Evolutionary conservation across 2,113 vertebrate species (phyloP).

Genomic region (Urocolius indicus): DNA sequence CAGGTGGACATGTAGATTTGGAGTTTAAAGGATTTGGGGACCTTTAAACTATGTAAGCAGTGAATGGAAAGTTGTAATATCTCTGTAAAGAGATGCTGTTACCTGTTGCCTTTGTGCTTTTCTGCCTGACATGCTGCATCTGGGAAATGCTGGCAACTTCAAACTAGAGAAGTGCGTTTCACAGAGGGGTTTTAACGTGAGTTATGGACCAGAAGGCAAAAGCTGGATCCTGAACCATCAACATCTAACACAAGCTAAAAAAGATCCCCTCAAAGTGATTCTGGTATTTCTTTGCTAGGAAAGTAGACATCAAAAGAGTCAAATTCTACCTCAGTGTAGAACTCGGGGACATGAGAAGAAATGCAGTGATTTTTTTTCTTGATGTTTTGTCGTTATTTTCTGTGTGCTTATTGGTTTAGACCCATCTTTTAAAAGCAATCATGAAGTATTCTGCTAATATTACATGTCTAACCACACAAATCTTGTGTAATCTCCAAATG

Average conservation of each 20-base stretch:
- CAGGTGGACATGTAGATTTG: neutral
- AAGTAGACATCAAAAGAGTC: neutral
- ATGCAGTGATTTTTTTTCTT: neutral
- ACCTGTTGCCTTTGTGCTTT: neutral
- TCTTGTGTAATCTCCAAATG: neutral
- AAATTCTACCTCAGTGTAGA: neutral
- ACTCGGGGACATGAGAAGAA: neutral
- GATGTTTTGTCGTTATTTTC: neutral
- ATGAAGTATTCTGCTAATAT: neutral
- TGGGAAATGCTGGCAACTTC: neutral
- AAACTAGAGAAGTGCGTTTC: neutral
- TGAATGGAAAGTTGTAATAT: neutral
- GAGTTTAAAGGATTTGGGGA: neutral
- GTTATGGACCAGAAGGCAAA: neutral
- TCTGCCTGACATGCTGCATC: neutral
- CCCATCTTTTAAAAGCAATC: neutral
- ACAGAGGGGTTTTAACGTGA: neutral
- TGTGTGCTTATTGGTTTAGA: neutral
- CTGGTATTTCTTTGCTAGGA: neutral
- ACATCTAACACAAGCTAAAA: fast-evolving
- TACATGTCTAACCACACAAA: neutral
- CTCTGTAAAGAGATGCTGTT: neutral
- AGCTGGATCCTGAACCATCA: neutral
- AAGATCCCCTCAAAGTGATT: neutral
- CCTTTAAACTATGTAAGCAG: neutral